phyloP scores from a whole-genome alignment of 2,113 vertebrate species.

The Hoplias malabaricus region DNA sequence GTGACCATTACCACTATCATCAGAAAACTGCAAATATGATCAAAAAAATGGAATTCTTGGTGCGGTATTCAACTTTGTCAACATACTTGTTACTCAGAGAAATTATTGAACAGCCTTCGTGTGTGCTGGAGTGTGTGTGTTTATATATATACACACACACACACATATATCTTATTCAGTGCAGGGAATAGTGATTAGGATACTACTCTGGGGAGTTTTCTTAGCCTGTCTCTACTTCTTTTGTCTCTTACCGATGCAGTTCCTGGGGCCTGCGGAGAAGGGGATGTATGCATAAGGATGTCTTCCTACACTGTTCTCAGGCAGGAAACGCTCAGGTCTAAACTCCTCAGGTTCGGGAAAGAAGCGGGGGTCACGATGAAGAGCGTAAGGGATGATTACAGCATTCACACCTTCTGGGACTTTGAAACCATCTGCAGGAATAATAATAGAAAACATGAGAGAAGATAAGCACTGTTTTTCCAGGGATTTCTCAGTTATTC shows the following conservation, averaged over 20 bases:
- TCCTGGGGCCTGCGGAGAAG: conserved; percentile 85
- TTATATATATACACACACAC: no score
- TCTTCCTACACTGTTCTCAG: conserved; percentile 73
- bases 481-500: background rate
- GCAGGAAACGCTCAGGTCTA: conserved; percentile 79
- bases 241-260: conserved; percentile 82
- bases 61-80: no score
- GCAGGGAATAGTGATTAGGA: background rate
- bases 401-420: conserved; percentile 69
- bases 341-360: conserved; percentile 84
- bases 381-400: conserved; percentile 71
- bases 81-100: no score
- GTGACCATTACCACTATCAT: no score
- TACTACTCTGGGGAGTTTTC: background rate
- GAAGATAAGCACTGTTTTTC: background rate
- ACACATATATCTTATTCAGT: background rate
- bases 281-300: conserved; percentile 80
- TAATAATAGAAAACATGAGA: background rate
- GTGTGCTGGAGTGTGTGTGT: no score
- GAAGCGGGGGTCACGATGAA: conserved; percentile 77
- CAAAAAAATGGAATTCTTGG: no score
- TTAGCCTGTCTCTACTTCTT: background rate
- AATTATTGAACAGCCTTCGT: no score
- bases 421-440: conserved; percentile 70
- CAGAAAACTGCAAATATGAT: no score